A percentile compares a stretch with the other conserved stretches of the same genome.
These are phyloP conservation scores for Ciconia stormi DNA, from an alignment of 2,113 vertebrate species.

Conservation along the genomic window DNA sequence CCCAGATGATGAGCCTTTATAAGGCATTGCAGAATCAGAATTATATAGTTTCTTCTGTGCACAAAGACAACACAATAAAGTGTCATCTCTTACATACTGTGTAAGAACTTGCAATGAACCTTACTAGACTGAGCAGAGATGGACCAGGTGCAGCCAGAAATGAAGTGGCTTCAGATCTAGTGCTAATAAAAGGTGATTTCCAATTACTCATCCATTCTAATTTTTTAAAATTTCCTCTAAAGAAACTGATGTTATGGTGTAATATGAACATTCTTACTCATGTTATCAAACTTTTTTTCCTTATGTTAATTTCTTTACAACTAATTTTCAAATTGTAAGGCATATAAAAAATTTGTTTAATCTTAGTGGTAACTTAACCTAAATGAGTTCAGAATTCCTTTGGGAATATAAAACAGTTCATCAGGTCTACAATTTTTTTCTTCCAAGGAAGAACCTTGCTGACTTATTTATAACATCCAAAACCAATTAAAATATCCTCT, in stretches of 20 bases:
- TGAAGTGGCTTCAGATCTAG: background rate
- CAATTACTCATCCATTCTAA: accelerated
- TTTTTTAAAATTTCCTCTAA: background rate
- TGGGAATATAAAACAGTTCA: background rate
- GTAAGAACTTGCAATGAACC: background rate
- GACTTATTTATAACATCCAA: constrained; percentile 35
- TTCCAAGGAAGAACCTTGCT: background rate
- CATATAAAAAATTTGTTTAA: background rate
- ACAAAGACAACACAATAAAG: background rate
- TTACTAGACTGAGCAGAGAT: background rate
- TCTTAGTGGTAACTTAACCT: background rate
- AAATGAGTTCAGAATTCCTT: background rate
- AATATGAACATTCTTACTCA: background rate
- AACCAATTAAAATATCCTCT: constrained; percentile 26
- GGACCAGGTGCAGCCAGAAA: background rate
- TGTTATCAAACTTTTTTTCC: background rate
- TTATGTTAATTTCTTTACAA: background rate
- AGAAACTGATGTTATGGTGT: background rate
- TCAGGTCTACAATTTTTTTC: background rate
- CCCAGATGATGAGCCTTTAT: background rate
- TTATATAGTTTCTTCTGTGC: background rate
- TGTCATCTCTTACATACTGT: background rate
- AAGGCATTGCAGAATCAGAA: background rate
- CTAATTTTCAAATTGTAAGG: background rate
- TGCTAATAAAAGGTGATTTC: background rate